These are phyloP conservation scores for Pachyrhynchus sulphureomaculatus DNA, from an alignment of 1,140 invertebrate genomes.

Conservation along the genomic window DNA sequence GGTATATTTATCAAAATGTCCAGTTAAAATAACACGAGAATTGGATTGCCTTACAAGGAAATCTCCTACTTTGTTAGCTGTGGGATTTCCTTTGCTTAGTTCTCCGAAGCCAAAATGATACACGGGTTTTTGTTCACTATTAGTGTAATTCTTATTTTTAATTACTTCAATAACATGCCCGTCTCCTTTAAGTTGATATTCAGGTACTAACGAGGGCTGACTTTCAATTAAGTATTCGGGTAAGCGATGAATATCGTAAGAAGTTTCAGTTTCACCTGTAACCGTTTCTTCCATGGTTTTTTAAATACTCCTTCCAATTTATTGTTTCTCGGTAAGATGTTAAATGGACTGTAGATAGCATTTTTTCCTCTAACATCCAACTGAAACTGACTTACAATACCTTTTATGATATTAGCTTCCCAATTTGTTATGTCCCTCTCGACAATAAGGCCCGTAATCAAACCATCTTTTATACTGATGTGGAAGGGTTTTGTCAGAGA, in stretches of 20 bases:
- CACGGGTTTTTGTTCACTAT: slow-evolving; percentile 59
- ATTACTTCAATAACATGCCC: slow-evolving; percentile 59
- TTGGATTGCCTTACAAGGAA: slow-evolving; percentile 58
- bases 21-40: slow-evolving; percentile 57
- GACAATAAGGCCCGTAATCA: slow-evolving; percentile 58
- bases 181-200: slow-evolving; percentile 50
- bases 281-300: slow-evolving; percentile 68
- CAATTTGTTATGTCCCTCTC: slow-evolving; percentile 56
- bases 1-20: slow-evolving; percentile 56
- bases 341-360: slow-evolving; percentile 49
- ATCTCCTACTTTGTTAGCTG: slow-evolving; percentile 56
- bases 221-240: slow-evolving; percentile 52
- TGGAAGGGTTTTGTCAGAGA: slow-evolving; percentile 62
- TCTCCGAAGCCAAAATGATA: slow-evolving; percentile 63
- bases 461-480: slow-evolving; percentile 60
- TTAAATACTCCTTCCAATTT: slow-evolving; percentile 56
- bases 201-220: slow-evolving; percentile 56
- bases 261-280: slow-evolving; percentile 65
- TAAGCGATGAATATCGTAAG: slow-evolving; percentile 63
- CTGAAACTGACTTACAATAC: slow-evolving; percentile 64
- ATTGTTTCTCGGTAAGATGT: slow-evolving; percentile 55
- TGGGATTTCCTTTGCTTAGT: slow-evolving; percentile 56
- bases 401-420: slow-evolving; percentile 68
- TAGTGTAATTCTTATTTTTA: slow-evolving; percentile 67
- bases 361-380: slow-evolving; percentile 58